phyloP scores from a whole-genome alignment of 2,113 vertebrate genomes.

The Peromyscus leucopus region DNA sequence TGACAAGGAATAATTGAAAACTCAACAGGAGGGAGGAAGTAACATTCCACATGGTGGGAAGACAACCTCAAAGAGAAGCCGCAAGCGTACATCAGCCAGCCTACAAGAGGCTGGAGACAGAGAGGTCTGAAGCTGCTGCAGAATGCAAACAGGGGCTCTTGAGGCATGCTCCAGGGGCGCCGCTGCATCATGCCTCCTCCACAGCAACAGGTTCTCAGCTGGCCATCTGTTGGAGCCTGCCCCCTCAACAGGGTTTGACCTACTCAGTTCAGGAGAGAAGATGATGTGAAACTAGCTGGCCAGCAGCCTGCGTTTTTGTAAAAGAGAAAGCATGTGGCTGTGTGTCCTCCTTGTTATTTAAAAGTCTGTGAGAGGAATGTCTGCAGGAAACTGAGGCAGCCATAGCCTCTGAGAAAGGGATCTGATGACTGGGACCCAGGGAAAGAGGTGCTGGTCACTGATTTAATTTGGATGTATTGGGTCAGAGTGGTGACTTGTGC shows the following conservation, averaged over 20 bases:
- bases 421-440: too few species aligned
- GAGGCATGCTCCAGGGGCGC: too few species aligned
- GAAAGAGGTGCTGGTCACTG: neutral
- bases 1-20: slow-evolving; percentile 10
- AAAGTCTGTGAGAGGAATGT: neutral
- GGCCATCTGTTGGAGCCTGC: too few species aligned
- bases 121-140: neutral
- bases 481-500: neutral
- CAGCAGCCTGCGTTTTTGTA: neutral
- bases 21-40: neutral
- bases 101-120: neutral
- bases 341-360: neutral
- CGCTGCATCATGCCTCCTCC: too few species aligned
- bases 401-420: neutral
- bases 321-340: neutral
- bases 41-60: neutral
- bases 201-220: neutral
- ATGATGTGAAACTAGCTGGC: too few species aligned
- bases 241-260: neutral
- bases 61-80: slow-evolving; percentile 25
- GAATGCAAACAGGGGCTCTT: too few species aligned
- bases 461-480: slow-evolving; percentile 1
- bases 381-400: neutral
- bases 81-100: neutral
- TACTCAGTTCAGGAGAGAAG: too few species aligned